Evolutionary conservation across 2,888 invertebrate species (phyloP).

Genomic region (Torymus auratus): DNA sequence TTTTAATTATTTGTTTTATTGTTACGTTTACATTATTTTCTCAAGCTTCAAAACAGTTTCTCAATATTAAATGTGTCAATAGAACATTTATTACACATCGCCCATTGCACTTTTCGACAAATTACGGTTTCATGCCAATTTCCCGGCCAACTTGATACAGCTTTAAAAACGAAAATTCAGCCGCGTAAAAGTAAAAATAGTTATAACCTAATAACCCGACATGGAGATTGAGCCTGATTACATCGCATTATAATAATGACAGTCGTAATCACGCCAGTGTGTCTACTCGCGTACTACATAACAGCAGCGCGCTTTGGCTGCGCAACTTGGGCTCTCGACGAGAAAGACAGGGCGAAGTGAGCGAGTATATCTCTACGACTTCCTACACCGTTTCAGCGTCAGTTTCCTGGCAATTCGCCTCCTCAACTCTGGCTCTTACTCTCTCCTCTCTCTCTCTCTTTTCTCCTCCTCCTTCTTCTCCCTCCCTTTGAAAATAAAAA

Average conservation of each 20-base stretch:
- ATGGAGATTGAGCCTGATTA: conserved; percentile 46
- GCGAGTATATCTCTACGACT: conserved; percentile 33
- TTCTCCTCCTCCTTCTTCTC: neutral
- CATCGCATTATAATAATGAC: conserved; percentile 57
- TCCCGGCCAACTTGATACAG: conserved; percentile 23
- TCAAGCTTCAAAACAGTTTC: too few relatives aligned
- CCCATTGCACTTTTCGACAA: conserved; percentile 39
- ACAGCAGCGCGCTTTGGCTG: neutral
- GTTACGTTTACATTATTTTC: too few relatives aligned
- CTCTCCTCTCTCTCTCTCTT: neutral
- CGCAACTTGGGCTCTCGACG: neutral
- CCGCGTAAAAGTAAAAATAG: conserved; percentile 11
- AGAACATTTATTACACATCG: conserved; percentile 14
- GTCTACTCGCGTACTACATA: conserved; percentile 20
- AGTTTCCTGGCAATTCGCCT: conserved; percentile 43
- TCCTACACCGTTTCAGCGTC: conserved; percentile 27
- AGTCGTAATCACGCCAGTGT: conserved; percentile 49
- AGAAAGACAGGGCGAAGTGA: neutral
- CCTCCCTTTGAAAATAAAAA: conserved; percentile 41
- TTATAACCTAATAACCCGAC: conserved; percentile 45
- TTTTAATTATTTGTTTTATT: too few relatives aligned
- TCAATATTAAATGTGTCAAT: neutral
- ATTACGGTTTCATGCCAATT: conserved; percentile 38
- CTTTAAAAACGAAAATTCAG: conserved; percentile 32
- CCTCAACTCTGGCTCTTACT: neutral